Conservation (phyloP, 2,888 invertebrate genomes). For the Cepaea hortensis region DNA sequence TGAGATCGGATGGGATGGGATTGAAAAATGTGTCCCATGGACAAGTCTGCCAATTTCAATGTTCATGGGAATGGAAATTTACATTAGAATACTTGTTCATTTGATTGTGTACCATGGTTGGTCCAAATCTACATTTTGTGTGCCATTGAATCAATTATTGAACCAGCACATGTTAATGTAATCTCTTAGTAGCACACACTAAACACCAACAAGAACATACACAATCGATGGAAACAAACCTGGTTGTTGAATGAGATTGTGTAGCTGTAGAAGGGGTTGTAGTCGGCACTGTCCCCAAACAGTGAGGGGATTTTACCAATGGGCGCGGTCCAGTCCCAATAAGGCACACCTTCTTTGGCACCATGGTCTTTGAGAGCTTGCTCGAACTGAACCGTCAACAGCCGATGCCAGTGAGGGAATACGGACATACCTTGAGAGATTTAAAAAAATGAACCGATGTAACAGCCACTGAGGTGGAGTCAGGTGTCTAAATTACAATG, state of each 20-base stretch:
- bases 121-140: no score
- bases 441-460: neutral
- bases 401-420: slow-evolving; percentile 58
- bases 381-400: slow-evolving; percentile 53
- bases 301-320: slow-evolving; percentile 50
- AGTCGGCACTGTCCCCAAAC: slow-evolving; percentile 44
- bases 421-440: slow-evolving; percentile 51
- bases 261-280: slow-evolving; percentile 54
- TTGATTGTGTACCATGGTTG: no score
- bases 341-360: slow-evolving; percentile 54
- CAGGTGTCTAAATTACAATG: neutral
- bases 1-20: no score
- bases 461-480: neutral
- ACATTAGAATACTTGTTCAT: no score
- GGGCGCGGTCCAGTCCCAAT: slow-evolving; percentile 58
- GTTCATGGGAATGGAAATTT: no score
- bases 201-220: no score
- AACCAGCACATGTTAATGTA: no score
- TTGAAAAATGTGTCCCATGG: no score
- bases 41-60: no score
- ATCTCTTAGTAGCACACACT: no score
- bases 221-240: neutral
- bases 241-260: slow-evolving; percentile 41
- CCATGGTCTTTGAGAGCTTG: slow-evolving; percentile 52
- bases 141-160: no score